These are phyloP conservation scores for Odocoileus hemionus DNA, from an alignment of 2,113 vertebrate species.

Conservation along the genomic window DNA sequence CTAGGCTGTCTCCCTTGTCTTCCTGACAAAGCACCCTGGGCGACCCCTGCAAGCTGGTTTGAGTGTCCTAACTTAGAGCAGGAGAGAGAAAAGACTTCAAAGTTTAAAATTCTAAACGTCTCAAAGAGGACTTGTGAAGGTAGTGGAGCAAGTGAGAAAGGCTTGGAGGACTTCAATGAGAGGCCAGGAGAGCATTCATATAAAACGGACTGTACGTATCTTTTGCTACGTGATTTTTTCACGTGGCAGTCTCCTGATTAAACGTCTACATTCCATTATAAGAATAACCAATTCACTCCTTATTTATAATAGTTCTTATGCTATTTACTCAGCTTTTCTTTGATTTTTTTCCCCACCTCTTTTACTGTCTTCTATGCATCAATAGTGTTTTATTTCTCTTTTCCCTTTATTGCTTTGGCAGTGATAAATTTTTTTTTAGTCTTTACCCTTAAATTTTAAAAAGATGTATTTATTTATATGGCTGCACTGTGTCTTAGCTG, in stretches of 20 bases:
- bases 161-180: neutral
- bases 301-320: neutral
- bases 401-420: neutral
- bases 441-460: neutral
- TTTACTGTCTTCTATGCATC: neutral
- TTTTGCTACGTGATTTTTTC: neutral
- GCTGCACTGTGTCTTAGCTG: neutral
- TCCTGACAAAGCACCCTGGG: neutral
- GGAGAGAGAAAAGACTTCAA: neutral
- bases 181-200: neutral
- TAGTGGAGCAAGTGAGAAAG: neutral
- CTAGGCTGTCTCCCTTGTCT: neutral
- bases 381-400: neutral
- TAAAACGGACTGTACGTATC: neutral
- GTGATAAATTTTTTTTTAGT: neutral
- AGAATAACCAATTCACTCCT: neutral
- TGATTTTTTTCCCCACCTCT: neutral
- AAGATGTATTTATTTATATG: neutral
- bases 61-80: neutral
- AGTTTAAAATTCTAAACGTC: neutral
- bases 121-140: neutral
- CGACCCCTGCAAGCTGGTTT: neutral
- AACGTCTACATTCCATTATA: neutral
- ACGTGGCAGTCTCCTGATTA: neutral
- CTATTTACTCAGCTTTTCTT: neutral